A percentile compares a stretch with the other conserved stretches of the same genome.
Conservation (phyloP, 2,888 invertebrate genomes). For the Epistrophe eligans region DNA sequence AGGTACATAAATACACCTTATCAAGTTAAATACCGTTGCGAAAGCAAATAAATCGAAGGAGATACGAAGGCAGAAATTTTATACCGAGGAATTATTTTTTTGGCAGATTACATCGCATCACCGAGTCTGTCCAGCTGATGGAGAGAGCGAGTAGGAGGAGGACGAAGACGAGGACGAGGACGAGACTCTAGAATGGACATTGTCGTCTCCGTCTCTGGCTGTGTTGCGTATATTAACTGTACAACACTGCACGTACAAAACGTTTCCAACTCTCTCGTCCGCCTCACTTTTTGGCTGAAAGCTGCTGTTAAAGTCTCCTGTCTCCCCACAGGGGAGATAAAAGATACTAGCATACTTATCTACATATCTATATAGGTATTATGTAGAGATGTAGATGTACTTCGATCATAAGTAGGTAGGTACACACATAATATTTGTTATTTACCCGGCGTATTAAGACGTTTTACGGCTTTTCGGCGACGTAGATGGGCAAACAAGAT, state of each 20-base stretch:
- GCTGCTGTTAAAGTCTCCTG: conserved; percentile 5
- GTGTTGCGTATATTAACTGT: conserved; percentile 32
- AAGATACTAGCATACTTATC: neutral
- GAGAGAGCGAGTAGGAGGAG: no score
- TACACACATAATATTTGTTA: conserved; percentile 74
- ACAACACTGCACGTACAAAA: conserved; percentile 15
- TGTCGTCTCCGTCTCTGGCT: conserved; percentile 52
- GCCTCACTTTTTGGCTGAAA: conserved; percentile 15
- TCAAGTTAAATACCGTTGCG: conserved; percentile 61
- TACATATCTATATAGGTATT: neutral
- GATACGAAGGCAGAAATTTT: conserved; percentile 59
- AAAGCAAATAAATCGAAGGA: conserved; percentile 44
- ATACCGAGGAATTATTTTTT: conserved; percentile 41
- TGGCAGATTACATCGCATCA: conserved; percentile 67
- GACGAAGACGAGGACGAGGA: no score
- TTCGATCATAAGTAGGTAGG: conserved; percentile 68
- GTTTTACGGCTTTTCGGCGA: conserved; percentile 75
- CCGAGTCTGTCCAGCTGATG: conserved; percentile 36
- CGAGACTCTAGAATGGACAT: conserved; percentile 59
- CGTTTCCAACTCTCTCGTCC: neutral
- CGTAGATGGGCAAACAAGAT: conserved; percentile 76
- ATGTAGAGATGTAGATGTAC: conserved; percentile 23
- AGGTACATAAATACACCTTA: conserved; percentile 47
- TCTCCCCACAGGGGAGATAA: neutral
- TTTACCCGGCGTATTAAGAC: conserved; percentile 73